These are phyloP conservation scores for Sander vitreus DNA, from an alignment of 2,113 vertebrate genomes.

Conservation along the genomic window DNA sequence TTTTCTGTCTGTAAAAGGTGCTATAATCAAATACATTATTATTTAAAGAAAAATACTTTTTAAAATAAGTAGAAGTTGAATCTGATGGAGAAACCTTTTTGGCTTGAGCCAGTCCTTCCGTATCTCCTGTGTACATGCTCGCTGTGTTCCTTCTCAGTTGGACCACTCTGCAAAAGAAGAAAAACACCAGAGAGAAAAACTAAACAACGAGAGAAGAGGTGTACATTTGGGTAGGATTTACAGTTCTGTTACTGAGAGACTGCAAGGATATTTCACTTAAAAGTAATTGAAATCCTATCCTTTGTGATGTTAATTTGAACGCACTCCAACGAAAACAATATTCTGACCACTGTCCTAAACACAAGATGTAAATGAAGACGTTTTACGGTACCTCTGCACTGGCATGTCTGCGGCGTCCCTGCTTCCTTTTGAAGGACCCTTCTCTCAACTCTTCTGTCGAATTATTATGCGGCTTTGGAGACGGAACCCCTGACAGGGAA, in stretches of 20 bases:
- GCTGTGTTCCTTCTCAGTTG: constrained; percentile 57
- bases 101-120: constrained; percentile 40
- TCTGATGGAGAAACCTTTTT: constrained; percentile 57
- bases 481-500: constrained; percentile 43
- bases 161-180: constrained; percentile 62
- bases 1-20: too few relatives aligned
- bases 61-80: background rate
- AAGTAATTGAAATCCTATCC: background rate
- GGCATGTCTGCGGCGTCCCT: constrained; percentile 77
- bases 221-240: background rate
- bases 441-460: constrained; percentile 83
- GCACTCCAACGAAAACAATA: background rate
- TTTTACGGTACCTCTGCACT: constrained; percentile 85
- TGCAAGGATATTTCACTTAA: background rate
- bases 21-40: too few relatives aligned
- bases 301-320: background rate
- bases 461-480: constrained; percentile 80
- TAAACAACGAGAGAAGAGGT: background rate
- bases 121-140: constrained; percentile 58
- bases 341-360: background rate
- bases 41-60: too few relatives aligned
- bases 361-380: background rate
- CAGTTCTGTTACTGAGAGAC: background rate
- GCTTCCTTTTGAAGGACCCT: constrained; percentile 67
- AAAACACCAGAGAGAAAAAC: background rate